Conservation (phyloP, 2,888 invertebrate species). For the Dasypolia templi region DNA sequence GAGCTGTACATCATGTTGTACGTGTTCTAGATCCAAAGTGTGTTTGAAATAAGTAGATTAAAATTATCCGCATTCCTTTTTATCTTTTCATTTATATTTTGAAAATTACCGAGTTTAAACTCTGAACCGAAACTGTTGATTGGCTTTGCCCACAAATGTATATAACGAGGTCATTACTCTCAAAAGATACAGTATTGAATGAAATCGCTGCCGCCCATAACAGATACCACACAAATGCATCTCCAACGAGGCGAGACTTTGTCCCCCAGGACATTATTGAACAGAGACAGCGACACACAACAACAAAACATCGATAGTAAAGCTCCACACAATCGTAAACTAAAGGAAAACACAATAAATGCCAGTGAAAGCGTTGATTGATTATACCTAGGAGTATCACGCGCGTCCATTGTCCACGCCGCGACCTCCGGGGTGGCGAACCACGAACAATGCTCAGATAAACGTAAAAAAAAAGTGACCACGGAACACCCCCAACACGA, state of each 20-base stretch:
- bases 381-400: slow-evolving; percentile 65
- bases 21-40: not conserved
- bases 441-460: slow-evolving; percentile 54
- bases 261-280: slow-evolving; percentile 65
- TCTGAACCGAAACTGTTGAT: slow-evolving; percentile 6
- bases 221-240: slow-evolving; percentile 27
- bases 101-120: not conserved
- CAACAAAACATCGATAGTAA: slow-evolving; percentile 47
- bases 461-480: slow-evolving; percentile 48
- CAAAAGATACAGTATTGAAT: not conserved
- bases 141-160: not conserved
- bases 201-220: slow-evolving; percentile 36
- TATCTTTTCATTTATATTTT: not conserved
- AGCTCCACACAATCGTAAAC: slow-evolving; percentile 52
- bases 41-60: not conserved
- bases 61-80: not conserved
- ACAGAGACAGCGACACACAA: slow-evolving; percentile 54
- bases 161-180: slow-evolving; percentile 22
- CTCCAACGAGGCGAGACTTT: slow-evolving; percentile 64
- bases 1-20: not conserved
- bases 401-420: slow-evolving; percentile 72
- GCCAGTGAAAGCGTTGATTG: slow-evolving; percentile 50
- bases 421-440: slow-evolving; percentile 59
- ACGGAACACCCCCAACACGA: slow-evolving; percentile 63
- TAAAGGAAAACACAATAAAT: slow-evolving; percentile 50